Conservation (phyloP, 2,888 invertebrate genomes). For the Drosophila recens region DNA sequence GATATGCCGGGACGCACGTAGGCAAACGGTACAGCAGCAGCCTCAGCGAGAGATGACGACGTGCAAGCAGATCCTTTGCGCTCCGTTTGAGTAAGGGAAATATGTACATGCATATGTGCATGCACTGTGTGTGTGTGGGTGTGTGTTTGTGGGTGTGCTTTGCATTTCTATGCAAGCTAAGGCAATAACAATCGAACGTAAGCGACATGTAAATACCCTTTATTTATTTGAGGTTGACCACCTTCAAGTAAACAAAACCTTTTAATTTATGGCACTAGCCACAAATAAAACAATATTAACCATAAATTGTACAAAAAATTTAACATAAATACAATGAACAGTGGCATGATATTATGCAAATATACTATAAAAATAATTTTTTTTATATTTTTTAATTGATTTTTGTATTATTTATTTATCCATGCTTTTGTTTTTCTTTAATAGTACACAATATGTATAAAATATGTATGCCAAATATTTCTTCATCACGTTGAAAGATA, state of each 20-base stretch:
- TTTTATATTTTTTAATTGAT: background rate
- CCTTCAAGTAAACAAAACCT: too few species aligned
- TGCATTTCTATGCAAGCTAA: slow-evolving; percentile 14
- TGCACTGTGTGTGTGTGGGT: background rate
- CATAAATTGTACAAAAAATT: too few species aligned
- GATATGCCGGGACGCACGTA: slow-evolving; percentile 64
- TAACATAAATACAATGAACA: too few species aligned
- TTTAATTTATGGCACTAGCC: too few species aligned
- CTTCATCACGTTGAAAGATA: background rate
- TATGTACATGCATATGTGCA: background rate
- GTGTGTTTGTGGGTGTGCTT: background rate
- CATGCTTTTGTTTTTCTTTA: too few species aligned
- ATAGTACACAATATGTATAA: too few species aligned
- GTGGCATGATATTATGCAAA: too few species aligned
- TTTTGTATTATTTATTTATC: background rate
- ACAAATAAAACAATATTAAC: too few species aligned
- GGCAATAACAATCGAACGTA: background rate
- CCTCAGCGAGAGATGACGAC: slow-evolving; percentile 20
- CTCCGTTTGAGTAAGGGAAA: background rate
- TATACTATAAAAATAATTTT: too few species aligned
- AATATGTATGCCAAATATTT: too few species aligned
- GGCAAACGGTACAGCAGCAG: slow-evolving; percentile 27
- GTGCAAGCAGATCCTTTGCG: slow-evolving; percentile 42
- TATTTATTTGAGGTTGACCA: too few species aligned
- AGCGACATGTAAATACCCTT: slow-evolving; percentile 1